Percentiles rank a stretch among this genome's conserved stretches.
Evolutionary conservation across 2,888 invertebrate species (phyloP).

Genomic region (Netelia virgata): DNA sequence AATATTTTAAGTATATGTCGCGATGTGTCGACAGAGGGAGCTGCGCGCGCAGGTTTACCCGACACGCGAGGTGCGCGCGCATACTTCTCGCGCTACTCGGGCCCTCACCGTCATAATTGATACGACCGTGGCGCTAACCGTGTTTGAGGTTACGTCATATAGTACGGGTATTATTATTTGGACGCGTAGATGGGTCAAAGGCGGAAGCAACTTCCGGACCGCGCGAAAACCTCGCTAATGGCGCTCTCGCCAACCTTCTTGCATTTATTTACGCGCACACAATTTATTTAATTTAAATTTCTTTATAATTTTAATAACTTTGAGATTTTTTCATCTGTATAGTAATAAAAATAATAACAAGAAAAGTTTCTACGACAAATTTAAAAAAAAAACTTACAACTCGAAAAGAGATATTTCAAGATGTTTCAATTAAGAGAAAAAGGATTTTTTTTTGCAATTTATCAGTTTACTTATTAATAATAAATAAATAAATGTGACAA

Average conservation of each 20-base stretch:
- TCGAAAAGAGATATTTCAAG: no score
- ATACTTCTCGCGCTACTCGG: neutral
- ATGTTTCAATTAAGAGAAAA: no score
- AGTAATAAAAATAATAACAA: no score
- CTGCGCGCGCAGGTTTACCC: slow-evolving; percentile 18
- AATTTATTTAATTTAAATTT: no score
- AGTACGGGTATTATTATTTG: neutral
- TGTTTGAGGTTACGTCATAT: neutral
- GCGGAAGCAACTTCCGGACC: neutral
- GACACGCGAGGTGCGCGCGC: neutral
- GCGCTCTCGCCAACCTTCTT: neutral
- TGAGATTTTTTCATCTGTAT: no score
- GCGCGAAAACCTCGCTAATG: neutral
- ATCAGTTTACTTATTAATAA: no score
- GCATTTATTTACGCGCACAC: neutral
- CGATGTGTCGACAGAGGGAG: neutral
- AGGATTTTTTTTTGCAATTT: no score
- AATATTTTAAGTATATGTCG: neutral
- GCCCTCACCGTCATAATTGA: slow-evolving; percentile 20
- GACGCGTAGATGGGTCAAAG: neutral
- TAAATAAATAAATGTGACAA: no score
- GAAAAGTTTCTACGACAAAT: no score
- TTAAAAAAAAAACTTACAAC: no score
- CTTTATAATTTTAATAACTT: no score
- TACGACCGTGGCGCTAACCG: slow-evolving; percentile 11